Percentiles rank a stretch among this genome's conserved stretches.
Evolutionary conservation across 2,888 invertebrate genomes (phyloP).

Genomic region (Hemistola chrysoprasaria): DNA sequence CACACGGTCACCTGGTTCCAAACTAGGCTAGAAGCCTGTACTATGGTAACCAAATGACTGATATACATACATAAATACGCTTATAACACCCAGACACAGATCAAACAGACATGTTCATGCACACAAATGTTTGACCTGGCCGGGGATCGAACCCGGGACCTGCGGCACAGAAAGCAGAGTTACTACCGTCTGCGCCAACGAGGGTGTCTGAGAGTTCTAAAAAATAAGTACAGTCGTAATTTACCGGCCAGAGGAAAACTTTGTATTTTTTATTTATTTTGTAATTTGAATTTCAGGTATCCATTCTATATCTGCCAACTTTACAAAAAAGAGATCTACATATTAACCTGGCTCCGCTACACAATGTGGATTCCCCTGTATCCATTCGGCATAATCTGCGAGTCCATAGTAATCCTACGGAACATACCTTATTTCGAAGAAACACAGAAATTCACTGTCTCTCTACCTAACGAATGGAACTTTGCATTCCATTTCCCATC

Average conservation of each 20-base stretch:
- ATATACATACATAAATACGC: too few relatives aligned
- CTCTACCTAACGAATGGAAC: conserved; percentile 93
- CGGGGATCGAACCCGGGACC: too few relatives aligned
- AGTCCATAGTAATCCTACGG: conserved; percentile 90
- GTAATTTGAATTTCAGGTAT: conserved; percentile 84
- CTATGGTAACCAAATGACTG: too few relatives aligned
- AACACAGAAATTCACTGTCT: conserved; percentile 87
- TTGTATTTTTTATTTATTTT: neutral
- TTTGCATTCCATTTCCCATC: conserved; percentile 93
- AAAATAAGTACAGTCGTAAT: too few relatives aligned
- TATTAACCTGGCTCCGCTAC: conserved; percentile 96
- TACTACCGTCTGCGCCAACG: too few relatives aligned
- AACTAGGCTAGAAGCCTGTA: too few relatives aligned
- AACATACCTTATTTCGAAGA: conserved; percentile 96
- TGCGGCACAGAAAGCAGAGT: too few relatives aligned
- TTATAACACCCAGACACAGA: too few relatives aligned
- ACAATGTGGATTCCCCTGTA: conserved; percentile 97
- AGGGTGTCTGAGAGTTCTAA: too few relatives aligned
- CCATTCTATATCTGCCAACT: conserved; percentile 94
- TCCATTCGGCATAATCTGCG: conserved; percentile 94
- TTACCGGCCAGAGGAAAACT: conserved; percentile 29
- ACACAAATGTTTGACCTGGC: too few relatives aligned
- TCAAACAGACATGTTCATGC: too few relatives aligned
- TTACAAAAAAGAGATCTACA: conserved; percentile 86
- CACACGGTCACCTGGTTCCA: too few relatives aligned